phyloP scores from a whole-genome alignment of 2,888 invertebrate genomes.

The Lithophane leautieri region DNA sequence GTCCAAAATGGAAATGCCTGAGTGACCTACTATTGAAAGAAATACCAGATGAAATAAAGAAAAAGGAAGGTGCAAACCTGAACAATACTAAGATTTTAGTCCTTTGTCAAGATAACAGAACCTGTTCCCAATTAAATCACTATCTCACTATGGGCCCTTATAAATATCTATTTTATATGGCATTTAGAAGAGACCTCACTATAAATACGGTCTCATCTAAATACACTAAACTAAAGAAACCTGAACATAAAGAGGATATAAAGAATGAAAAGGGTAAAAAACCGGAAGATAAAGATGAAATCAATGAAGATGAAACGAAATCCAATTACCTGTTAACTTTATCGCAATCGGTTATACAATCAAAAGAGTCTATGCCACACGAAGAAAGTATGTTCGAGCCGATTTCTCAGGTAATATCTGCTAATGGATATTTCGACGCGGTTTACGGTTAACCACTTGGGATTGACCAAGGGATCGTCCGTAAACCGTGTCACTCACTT shows the following conservation, averaged over 20 bases:
- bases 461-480: background rate
- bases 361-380: constrained; percentile 63
- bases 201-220: constrained; percentile 90
- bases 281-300: constrained; percentile 66
- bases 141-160: constrained; percentile 92
- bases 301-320: constrained; percentile 88
- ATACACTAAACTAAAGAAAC: constrained; percentile 80
- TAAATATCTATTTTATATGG: constrained; percentile 91
- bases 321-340: constrained; percentile 93
- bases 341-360: constrained; percentile 87
- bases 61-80: constrained; percentile 77
- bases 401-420: constrained; percentile 89
- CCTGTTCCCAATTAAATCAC: constrained; percentile 95
- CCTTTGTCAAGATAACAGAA: constrained; percentile 95
- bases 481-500: background rate
- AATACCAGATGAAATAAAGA: constrained; percentile 93
- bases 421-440: background rate
- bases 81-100: constrained; percentile 93
- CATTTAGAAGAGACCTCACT: constrained; percentile 90
- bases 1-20: constrained; percentile 97
- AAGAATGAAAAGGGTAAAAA: constrained; percentile 65
- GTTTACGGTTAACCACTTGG: background rate
- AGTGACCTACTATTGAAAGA: constrained; percentile 95
- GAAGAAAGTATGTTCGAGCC: constrained; percentile 90
- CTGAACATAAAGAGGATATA: constrained; percentile 64